Conservation (phyloP, 2,888 invertebrate species). For the Pycnomerus fuliginosus region DNA sequence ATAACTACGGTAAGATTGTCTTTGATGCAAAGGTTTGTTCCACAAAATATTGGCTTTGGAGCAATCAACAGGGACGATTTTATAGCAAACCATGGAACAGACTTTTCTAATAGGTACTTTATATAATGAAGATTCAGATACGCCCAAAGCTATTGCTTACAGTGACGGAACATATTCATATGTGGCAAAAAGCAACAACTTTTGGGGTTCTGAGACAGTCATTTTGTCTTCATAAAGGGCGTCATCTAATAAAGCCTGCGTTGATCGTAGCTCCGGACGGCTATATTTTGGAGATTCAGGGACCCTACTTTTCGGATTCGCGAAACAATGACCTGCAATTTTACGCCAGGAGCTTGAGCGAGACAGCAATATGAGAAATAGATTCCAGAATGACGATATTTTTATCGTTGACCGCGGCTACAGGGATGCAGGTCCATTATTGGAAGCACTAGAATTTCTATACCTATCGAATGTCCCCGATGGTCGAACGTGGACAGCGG, state of each 20-base stretch:
- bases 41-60: too few relatives aligned
- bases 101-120: slow-evolving; percentile 1
- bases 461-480: background rate
- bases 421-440: background rate
- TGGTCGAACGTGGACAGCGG: background rate
- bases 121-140: slow-evolving; percentile 2
- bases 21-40: background rate
- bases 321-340: slow-evolving; percentile 1
- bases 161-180: slow-evolving; percentile 1
- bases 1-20: too few relatives aligned
- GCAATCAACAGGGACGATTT: background rate
- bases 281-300: background rate
- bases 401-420: slow-evolving; percentile 1
- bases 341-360: background rate
- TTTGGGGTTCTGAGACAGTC: background rate
- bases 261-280: too few relatives aligned
- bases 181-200: background rate
- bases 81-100: background rate
- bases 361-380: background rate
- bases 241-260: slow-evolving; percentile 1
- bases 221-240: slow-evolving; percentile 2
- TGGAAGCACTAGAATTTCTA: background rate
- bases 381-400: background rate
- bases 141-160: background rate
- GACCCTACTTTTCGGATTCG: slow-evolving; percentile 1